phyloP scores from a whole-genome alignment of 2,113 vertebrate genomes.

The Takifugu flavidus region DNA sequence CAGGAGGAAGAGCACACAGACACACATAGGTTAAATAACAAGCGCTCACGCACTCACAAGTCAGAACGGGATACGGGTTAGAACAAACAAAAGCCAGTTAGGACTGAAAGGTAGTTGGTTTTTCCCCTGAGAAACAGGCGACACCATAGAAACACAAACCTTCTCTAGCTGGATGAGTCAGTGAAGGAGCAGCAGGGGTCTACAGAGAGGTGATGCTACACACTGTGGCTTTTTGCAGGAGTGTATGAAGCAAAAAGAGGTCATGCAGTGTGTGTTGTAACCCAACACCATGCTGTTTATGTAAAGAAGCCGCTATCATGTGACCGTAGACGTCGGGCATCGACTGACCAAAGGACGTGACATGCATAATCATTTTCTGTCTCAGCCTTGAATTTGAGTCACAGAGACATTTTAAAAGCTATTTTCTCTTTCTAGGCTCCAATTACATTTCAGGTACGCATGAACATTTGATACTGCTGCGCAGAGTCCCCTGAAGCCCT shows the following conservation, averaged over 20 bases:
- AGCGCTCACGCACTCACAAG: background rate
- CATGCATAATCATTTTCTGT: slow-evolving; percentile 12
- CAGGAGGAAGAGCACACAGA: slow-evolving; percentile 37
- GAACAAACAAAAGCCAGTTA: slow-evolving; percentile 26
- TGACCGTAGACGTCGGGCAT: slow-evolving; percentile 16
- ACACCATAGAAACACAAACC: slow-evolving; percentile 9
- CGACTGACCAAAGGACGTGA: slow-evolving; percentile 9
- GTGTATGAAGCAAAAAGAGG: slow-evolving; percentile 13
- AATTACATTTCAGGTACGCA: background rate
- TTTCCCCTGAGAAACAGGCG: slow-evolving; percentile 5
- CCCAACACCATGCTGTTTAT: slow-evolving; percentile 26
- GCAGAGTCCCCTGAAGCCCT: background rate
- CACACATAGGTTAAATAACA: slow-evolving; percentile 49
- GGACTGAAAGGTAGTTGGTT: slow-evolving; percentile 1
- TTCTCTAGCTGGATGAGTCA: slow-evolving; percentile 31
- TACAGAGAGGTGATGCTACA: slow-evolving; percentile 23
- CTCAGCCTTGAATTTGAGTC: background rate
- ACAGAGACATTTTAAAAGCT: slow-evolving; percentile 17
- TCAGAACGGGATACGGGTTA: slow-evolving; percentile 33
- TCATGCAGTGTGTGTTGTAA: slow-evolving; percentile 32
- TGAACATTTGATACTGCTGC: slow-evolving; percentile 6
- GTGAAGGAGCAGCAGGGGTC: slow-evolving; percentile 15
- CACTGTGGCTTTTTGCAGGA: slow-evolving; percentile 14
- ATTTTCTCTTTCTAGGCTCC: slow-evolving; percentile 6
- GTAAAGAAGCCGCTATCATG: background rate